Evolutionary conservation across 2,797 vertebrate species (phyloP).

Genomic region (Gastrophryne carolinensis): DNA sequence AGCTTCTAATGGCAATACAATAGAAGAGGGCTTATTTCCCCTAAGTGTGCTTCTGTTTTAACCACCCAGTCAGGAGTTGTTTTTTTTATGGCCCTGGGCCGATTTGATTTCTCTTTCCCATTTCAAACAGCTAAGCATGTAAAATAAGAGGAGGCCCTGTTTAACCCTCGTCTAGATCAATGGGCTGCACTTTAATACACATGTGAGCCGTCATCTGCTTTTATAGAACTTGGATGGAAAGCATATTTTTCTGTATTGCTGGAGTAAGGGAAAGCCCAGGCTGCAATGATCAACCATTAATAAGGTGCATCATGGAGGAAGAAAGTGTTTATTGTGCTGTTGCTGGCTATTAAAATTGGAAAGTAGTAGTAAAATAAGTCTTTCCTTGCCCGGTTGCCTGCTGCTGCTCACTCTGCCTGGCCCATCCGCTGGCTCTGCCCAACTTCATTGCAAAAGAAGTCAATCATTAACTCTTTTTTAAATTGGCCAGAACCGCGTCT

Average conservation of each 20-base stretch:
- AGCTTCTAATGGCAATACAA: slow-evolving; percentile 39
- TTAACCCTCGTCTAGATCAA: slow-evolving; percentile 16
- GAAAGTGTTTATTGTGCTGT: slow-evolving; percentile 6
- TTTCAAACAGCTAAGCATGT: slow-evolving; percentile 27
- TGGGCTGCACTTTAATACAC: slow-evolving; percentile 14
- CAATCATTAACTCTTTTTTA: slow-evolving; percentile 63
- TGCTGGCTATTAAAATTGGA: neutral
- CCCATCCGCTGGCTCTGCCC: slow-evolving; percentile 17
- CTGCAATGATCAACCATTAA: slow-evolving; percentile 26
- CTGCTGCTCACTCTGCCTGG: slow-evolving; percentile 27
- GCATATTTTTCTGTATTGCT: slow-evolving; percentile 7
- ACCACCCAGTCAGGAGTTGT: slow-evolving; percentile 33
- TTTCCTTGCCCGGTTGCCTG: no score
- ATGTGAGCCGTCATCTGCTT: neutral
- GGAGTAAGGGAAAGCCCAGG: neutral
- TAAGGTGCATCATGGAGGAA: slow-evolving; percentile 3
- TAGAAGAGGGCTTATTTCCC: slow-evolving; percentile 45
- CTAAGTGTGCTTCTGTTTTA: slow-evolving; percentile 29
- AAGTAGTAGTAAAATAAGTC: no score
- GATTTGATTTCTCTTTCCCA: slow-evolving; percentile 34
- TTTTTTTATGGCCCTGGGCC: slow-evolving; percentile 29
- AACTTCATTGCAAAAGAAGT: slow-evolving; percentile 32
- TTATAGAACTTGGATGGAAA: slow-evolving; percentile 2
- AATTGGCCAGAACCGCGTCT: slow-evolving; percentile 58
- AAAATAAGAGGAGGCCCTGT: slow-evolving; percentile 14